Percentiles rank a stretch among this genome's conserved stretches.
These are phyloP conservation scores for Lasaia peninsularis DNA, from an alignment of 1,140 invertebrate genomes.

Conservation along the genomic window DNA sequence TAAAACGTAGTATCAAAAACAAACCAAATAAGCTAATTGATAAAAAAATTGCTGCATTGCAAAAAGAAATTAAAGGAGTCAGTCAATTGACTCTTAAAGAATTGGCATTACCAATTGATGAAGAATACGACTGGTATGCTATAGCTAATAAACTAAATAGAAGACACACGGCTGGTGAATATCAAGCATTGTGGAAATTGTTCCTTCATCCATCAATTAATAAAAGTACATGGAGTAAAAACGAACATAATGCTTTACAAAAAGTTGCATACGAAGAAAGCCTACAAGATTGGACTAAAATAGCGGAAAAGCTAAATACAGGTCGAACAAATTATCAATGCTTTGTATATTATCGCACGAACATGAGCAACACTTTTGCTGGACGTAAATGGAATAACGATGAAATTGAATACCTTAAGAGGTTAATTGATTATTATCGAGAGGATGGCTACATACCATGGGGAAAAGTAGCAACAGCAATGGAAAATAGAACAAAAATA, in stretches of 20 bases:
- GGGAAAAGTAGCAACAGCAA: conserved; percentile 78
- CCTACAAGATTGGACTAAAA: conserved; percentile 81
- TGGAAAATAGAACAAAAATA: conserved; percentile 79
- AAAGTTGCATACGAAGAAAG: conserved; percentile 67
- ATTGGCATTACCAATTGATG: conserved; percentile 46
- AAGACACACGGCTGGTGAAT: conserved; percentile 53
- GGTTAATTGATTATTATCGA: conserved; percentile 76
- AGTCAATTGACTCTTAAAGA: conserved; percentile 37
- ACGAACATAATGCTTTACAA: conserved; percentile 78
- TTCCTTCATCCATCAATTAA: conserved; percentile 82
- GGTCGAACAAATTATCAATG: conserved; percentile 82
- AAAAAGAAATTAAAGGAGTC: conserved; percentile 33
- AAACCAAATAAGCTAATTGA: conserved; percentile 26
- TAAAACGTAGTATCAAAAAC: conserved; percentile 35
- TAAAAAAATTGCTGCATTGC: conserved; percentile 35
- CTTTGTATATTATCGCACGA: conserved; percentile 81
- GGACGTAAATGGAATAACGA: conserved; percentile 76
- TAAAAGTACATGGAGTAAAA: conserved; percentile 78
- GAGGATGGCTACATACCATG: conserved; percentile 82
- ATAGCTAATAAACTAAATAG: conserved; percentile 45
- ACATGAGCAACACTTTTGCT: conserved; percentile 54
- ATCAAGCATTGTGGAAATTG: conserved; percentile 80
- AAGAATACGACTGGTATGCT: conserved; percentile 65
- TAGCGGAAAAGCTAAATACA: conserved; percentile 78
- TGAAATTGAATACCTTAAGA: conserved; percentile 79